Percentiles rank a stretch among this genome's conserved stretches.
Conservation (phyloP, 1,140 invertebrate species). For the Eubasilissa regina region DNA sequence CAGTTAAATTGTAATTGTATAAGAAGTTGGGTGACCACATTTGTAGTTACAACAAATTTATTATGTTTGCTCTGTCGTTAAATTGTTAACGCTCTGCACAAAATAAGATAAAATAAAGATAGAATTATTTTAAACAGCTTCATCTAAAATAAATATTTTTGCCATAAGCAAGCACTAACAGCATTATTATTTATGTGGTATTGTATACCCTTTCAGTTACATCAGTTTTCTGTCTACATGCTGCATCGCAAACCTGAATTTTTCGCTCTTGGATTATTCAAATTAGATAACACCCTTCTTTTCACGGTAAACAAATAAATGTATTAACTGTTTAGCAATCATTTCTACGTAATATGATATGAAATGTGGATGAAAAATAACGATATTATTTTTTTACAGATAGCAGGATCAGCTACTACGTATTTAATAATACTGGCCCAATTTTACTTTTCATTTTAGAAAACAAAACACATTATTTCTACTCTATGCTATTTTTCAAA, state of each 20-base stretch:
- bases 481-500: too few species aligned
- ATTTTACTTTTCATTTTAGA: not conserved
- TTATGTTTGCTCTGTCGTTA: too few species aligned
- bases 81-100: too few species aligned
- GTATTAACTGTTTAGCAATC: not conserved
- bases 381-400: not conserved
- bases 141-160: not conserved
- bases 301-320: not conserved
- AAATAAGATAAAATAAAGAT: too few species aligned
- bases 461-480: too few species aligned
- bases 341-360: not conserved
- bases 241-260: not conserved
- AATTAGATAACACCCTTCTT: not conserved
- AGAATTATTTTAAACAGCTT: not conserved
- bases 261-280: not conserved
- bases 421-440: slow-evolving; percentile 3
- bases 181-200: not conserved
- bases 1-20: too few species aligned
- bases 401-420: not conserved
- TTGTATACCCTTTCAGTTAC: not conserved
- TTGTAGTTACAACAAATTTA: too few species aligned
- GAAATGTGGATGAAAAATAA: not conserved
- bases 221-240: not conserved
- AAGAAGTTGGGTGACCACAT: too few species aligned
- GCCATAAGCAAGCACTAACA: not conserved